Conservation (phyloP, 2,888 invertebrate genomes). For the Prenolepis imparis region DNA sequence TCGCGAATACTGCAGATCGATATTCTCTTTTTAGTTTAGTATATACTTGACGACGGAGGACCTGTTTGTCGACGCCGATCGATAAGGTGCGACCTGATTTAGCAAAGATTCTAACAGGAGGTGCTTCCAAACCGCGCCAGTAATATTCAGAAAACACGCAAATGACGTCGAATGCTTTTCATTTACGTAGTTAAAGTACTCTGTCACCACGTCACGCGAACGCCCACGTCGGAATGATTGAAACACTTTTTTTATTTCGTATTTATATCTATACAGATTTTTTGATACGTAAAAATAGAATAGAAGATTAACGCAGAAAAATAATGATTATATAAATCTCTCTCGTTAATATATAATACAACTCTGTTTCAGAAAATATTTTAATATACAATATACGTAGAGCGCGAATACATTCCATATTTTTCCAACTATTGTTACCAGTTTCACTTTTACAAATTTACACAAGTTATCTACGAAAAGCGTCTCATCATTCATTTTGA, state of each 20-base stretch:
- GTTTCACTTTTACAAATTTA: neutral
- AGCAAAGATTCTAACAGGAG: slow-evolving; percentile 28
- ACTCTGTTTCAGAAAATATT: neutral
- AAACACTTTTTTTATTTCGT: neutral
- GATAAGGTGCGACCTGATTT: slow-evolving; percentile 68
- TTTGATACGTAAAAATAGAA: neutral
- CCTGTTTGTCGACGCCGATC: slow-evolving; percentile 60
- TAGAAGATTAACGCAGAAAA: neutral
- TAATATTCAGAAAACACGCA: neutral
- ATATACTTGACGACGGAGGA: slow-evolving; percentile 48
- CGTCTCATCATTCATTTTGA: neutral
- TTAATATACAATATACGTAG: neutral
- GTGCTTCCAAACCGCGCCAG: neutral
- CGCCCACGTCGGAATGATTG: neutral
- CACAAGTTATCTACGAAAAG: neutral
- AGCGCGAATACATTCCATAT: neutral
- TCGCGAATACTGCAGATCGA: slow-evolving; percentile 65
- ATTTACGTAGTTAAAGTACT: neutral
- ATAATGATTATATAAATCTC: neutral
- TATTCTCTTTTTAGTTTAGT: slow-evolving; percentile 58
- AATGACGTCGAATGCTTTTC: neutral
- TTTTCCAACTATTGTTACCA: neutral
- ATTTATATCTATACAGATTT: neutral
- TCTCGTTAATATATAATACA: neutral
- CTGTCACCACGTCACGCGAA: neutral